Evolutionary conservation across 2,113 vertebrate genomes (phyloP).

Genomic region (Hymenochirus boettgeri): DNA sequence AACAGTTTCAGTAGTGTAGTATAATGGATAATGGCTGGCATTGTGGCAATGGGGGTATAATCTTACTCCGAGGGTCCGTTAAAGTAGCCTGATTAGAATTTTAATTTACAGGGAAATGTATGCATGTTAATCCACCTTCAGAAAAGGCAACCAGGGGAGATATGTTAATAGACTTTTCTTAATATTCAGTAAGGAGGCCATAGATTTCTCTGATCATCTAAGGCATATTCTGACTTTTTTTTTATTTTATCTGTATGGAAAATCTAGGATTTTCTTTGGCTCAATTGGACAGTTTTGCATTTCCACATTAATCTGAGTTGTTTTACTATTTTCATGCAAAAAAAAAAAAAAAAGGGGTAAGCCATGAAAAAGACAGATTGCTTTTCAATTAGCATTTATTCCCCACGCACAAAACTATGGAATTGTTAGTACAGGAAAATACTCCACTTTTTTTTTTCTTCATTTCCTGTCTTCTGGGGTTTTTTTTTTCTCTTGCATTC

Average conservation of each 20-base stretch:
- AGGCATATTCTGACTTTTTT: slow-evolving; percentile 5
- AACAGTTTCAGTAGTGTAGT: slow-evolving; percentile 18
- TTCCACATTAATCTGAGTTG: slow-evolving; percentile 3
- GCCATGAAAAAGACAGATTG: slow-evolving; percentile 24
- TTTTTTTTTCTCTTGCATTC: slow-evolving; percentile 14
- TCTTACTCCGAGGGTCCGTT: slow-evolving; percentile 35
- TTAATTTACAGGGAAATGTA: slow-evolving; percentile 38
- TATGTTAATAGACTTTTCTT: slow-evolving; percentile 33
- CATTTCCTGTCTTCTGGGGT: slow-evolving; percentile 33
- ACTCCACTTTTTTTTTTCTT: slow-evolving; percentile 19
- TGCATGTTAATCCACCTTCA: slow-evolving; percentile 33
- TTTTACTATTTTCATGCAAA: slow-evolving; percentile 22
- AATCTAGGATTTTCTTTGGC: slow-evolving; percentile 24
- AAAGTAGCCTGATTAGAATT: slow-evolving; percentile 39
- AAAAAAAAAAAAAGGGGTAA: too few species aligned
- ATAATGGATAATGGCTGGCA: slow-evolving; percentile 36
- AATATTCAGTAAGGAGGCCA: slow-evolving; percentile 14
- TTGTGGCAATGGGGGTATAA: slow-evolving; percentile 33
- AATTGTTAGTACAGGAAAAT: slow-evolving; percentile 23
- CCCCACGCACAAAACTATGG: background rate
- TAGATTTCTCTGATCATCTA: slow-evolving; percentile 2
- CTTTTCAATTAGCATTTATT: slow-evolving; percentile 28
- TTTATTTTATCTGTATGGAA: slow-evolving; percentile 13
- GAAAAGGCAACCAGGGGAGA: slow-evolving; percentile 15
- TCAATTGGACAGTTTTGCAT: slow-evolving; percentile 18